phyloP scores from a whole-genome alignment of 2,797 vertebrate species.

The Setipinna tenuifilis region DNA sequence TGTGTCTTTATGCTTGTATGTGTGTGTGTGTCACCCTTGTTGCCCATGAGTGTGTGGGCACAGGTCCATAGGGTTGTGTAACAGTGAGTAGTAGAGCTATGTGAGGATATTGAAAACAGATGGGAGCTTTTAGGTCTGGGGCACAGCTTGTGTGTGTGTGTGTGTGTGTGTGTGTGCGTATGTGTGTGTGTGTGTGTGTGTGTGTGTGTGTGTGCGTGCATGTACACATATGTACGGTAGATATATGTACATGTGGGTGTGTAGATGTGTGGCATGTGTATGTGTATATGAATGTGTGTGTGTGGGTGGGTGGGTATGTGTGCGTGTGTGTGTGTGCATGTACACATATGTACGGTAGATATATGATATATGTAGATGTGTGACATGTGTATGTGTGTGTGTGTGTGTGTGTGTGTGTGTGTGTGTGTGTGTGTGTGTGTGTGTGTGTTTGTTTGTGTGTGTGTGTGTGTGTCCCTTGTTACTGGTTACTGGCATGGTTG shows the following conservation, averaged over 20 bases:
- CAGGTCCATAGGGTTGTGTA: slow-evolving; percentile 72
- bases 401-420: not conserved
- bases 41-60: slow-evolving; percentile 33
- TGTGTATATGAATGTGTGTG: no score
- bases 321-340: no score
- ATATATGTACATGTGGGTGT: no score
- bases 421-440: not conserved
- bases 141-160: slow-evolving; percentile 31
- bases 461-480: slow-evolving; percentile 56
- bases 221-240: no score
- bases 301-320: no score
- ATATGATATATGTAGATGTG: no score
- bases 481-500: slow-evolving; percentile 79
- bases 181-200: no score
- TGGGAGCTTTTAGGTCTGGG: slow-evolving; percentile 71
- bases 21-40: slow-evolving; percentile 16
- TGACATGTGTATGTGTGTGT: not conserved
- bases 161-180: no score
- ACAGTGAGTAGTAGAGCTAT: slow-evolving; percentile 67
- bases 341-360: no score
- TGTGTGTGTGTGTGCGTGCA: no score
- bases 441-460: not conserved
- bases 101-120: slow-evolving; percentile 84
- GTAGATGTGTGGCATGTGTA: no score
- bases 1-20: slow-evolving; percentile 58